These are phyloP conservation scores for Rhogogaster chlorosoma DNA, from an alignment of 2,888 invertebrate species.

Conservation along the genomic window DNA sequence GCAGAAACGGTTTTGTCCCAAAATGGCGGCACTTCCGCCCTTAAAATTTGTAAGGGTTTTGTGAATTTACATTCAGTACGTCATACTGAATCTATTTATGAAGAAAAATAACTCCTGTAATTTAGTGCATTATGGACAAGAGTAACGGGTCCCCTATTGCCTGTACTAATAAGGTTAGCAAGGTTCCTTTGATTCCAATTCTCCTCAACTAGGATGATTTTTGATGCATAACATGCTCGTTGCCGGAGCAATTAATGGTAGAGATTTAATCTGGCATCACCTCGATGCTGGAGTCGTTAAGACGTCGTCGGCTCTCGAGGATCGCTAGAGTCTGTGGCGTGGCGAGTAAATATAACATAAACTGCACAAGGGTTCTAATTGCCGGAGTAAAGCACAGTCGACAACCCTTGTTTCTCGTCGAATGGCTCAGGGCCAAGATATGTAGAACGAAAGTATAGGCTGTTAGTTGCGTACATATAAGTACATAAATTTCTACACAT, in stretches of 20 bases:
- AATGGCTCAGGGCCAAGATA: not conserved
- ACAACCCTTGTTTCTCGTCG: not conserved
- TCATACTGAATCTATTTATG: too few species aligned
- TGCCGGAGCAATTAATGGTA: not conserved
- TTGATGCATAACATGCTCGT: not conserved
- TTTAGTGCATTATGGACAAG: too few species aligned
- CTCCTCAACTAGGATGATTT: not conserved
- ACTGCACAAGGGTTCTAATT: constrained; percentile 29
- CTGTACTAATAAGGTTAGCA: not conserved
- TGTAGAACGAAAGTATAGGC: not conserved
- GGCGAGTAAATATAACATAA: constrained; percentile 22
- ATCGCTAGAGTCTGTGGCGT: constrained; percentile 31
- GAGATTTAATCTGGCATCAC: constrained; percentile 70
- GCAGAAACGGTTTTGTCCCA: too few species aligned
- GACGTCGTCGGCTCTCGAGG: constrained; percentile 23
- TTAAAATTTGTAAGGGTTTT: too few species aligned
- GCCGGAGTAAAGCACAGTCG: not conserved
- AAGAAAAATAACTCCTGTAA: too few species aligned
- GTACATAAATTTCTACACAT: not conserved
- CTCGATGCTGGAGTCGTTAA: constrained; percentile 53
- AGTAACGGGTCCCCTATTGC: too few species aligned
- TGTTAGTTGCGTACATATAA: too few species aligned
- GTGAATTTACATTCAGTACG: too few species aligned
- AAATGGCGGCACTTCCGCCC: too few species aligned
- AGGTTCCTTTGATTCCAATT: not conserved